These are phyloP conservation scores for Spheniscus humboldti DNA, from an alignment of 2,797 vertebrate species.

Conservation along the genomic window DNA sequence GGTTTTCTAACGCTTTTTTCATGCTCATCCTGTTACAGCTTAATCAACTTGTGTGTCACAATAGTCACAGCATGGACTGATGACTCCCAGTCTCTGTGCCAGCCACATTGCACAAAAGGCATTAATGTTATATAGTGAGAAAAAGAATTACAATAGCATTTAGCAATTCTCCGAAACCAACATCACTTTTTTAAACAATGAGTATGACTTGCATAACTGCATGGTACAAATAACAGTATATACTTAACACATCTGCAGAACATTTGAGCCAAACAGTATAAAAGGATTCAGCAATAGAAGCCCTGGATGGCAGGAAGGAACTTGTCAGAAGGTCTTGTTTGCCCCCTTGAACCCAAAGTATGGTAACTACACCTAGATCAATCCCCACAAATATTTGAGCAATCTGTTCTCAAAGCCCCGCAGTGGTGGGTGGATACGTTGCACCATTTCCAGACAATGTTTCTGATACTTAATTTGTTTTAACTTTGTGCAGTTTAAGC, in stretches of 20 bases:
- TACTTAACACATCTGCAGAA: background rate
- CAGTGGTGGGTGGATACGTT: background rate
- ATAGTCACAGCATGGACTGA: background rate
- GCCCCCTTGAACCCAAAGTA: background rate
- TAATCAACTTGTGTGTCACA: background rate
- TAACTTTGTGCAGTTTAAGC: background rate
- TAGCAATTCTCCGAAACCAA: background rate
- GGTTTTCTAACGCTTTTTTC: background rate
- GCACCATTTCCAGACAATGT: background rate
- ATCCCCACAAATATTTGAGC: background rate
- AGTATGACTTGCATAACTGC: background rate
- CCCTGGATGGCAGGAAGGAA: background rate
- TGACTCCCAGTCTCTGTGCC: background rate
- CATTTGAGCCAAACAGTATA: background rate
- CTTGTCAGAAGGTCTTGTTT: background rate
- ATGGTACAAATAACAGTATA: background rate
- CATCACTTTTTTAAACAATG: background rate
- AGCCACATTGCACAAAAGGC: background rate
- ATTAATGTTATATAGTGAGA: background rate
- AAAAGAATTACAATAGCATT: background rate
- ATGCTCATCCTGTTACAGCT: background rate
- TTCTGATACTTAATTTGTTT: background rate
- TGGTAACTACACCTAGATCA: background rate
- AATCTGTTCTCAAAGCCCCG: background rate
- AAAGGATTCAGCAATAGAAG: background rate